These are phyloP conservation scores for Corticium candelabrum DNA, from an alignment of 37 sponge, comb jelly and placozoan species.

Conservation along the genomic window DNA sequence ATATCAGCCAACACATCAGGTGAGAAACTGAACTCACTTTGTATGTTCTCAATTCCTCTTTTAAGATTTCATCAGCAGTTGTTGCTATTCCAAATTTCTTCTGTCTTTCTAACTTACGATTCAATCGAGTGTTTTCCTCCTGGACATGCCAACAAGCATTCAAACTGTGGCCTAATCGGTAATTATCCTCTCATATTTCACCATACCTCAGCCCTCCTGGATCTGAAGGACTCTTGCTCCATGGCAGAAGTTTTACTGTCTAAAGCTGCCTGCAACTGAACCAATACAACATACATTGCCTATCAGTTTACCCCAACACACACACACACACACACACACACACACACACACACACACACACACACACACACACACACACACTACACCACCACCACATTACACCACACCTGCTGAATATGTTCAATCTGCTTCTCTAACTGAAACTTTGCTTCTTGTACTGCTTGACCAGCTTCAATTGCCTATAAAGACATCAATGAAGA, in stretches of 20 bases:
- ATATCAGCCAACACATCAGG: not conserved
- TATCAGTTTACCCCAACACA: too few species aligned
- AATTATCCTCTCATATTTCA: not conserved
- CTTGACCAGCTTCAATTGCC: constrained; percentile 59
- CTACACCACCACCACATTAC: not conserved
- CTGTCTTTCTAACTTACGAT: constrained; percentile 75
- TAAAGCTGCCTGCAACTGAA: not conserved
- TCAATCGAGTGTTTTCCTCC: constrained; percentile 54
- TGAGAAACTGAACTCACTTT: constrained; percentile 34
- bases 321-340: too few species aligned
- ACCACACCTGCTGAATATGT: not conserved
- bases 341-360: too few species aligned
- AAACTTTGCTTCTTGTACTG: constrained; percentile 25
- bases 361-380: too few species aligned
- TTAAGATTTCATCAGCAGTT: constrained; percentile 65
- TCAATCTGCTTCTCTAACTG: constrained; percentile 18
- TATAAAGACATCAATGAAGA: not conserved
- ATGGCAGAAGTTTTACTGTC: constrained; percentile 12
- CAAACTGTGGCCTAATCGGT: not conserved
- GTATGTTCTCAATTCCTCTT: constrained; percentile 76
- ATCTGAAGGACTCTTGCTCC: constrained; percentile 17
- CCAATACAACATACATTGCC: too few species aligned
- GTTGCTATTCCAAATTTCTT: constrained; percentile 48
- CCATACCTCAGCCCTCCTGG: constrained; percentile 20
- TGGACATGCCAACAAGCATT: too few species aligned